Base-by-base conservation (phyloP, 2,113 vertebrate genomes). In the Anoplopoma fimbria region DNA sequence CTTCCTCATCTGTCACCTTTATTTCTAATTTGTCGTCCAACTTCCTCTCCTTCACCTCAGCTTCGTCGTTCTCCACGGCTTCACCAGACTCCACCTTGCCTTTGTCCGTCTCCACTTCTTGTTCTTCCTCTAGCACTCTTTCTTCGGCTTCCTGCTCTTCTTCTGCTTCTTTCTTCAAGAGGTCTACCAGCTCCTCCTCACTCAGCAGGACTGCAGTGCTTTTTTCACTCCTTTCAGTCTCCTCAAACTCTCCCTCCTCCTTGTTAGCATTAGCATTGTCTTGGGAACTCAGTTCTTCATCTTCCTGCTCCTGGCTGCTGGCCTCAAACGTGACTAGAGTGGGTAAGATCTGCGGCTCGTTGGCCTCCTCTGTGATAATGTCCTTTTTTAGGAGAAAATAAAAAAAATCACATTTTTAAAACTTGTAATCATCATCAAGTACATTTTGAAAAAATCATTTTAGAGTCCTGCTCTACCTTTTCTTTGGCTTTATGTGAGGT, bases 191-290 rank as follows among this genome's bases (percentile, higher is more conserved):
- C 72, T 93, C 93, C 49, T 94, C 93, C 27, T 94, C 91, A 49
- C 93, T 95, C 73, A 95, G 31, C 47, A 95, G 86, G 36, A 95
- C 87, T 8, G 93, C 92, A 12, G 77, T 51, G 61, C 77, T 83
- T 76, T 87, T 85, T 21, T 83, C 79, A 3, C 68, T 85, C 42
- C 51, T 70, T 34, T 85, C 69, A 6, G 82, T 23, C 23, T 12
- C 80, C 31, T 88, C 61, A 47, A 81, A 27, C 7, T 49, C 76
- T 70, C 70, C 72, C 10, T 82, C 69, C 1, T 82, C 81, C 51
- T 79, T 82, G 21, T 83, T 81, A 21, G 60, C 38, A 4, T 88
- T 87, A 27, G 64, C 73, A 0, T 92, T 83, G 23, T 75, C 85
- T 58, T 90, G 91, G 0, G 90, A 89, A 47, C 88, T 92, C 51